Percentiles rank a stretch among this genome's conserved stretches.
Conservation (phyloP, 2,113 vertebrate species). For the Jaculus jaculus region DNA sequence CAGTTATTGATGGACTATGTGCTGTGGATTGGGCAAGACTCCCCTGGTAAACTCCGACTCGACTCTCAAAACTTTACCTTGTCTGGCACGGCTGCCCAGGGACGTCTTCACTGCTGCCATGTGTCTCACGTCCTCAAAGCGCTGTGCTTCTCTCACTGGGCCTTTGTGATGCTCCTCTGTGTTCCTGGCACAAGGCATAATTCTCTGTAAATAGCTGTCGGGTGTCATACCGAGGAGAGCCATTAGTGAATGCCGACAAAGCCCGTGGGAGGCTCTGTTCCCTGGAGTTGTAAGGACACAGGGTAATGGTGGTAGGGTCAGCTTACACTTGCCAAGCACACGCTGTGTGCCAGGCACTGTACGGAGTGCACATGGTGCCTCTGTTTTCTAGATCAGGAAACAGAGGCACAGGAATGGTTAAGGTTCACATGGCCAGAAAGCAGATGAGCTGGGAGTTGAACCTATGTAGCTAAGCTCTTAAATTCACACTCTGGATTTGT, state of each 20-base stretch:
- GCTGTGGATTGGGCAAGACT: neutral
- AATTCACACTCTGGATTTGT: neutral
- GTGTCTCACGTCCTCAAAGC: neutral
- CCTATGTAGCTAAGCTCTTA: neutral
- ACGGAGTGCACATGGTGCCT: neutral
- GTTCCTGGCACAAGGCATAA: neutral
- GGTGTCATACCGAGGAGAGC: slow-evolving; percentile 12
- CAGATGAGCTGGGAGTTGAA: neutral
- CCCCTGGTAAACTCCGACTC: slow-evolving; percentile 53
- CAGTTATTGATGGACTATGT: neutral
- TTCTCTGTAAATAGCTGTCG: slow-evolving; percentile 57
- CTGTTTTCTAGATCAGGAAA: neutral
- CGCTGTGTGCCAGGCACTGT: neutral
- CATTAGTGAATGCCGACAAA: slow-evolving; percentile 26
- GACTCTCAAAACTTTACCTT: slow-evolving; percentile 43
- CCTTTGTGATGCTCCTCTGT: slow-evolving; percentile 21
- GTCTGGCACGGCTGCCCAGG: neutral
- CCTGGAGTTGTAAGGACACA: neutral
- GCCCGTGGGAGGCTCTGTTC: slow-evolving; percentile 1
- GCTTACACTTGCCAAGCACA: neutral
- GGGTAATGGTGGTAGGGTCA: neutral
- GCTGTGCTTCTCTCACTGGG: neutral
- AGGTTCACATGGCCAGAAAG: neutral
- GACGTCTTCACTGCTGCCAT: neutral
- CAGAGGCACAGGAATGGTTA: neutral